Evolutionary conservation across 2,888 invertebrate genomes (phyloP), one percentile per base, ranked within the genome.

Genomic region (Pyrrhopygopsis socrates): DNA sequence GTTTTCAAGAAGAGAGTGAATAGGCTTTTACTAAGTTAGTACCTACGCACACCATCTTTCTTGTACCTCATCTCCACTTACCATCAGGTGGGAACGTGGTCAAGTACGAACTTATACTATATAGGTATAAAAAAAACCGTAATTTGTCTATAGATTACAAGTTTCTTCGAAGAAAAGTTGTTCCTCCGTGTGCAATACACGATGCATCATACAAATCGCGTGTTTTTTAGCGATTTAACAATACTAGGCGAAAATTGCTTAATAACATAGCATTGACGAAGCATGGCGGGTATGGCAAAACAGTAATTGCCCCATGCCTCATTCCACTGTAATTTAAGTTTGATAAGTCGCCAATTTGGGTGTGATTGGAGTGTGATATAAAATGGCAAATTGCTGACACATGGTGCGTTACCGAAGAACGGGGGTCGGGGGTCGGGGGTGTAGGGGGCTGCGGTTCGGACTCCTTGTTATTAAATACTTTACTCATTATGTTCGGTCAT

Each of bases 281-380:
- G 15, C 8, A 13, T 38, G 38, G n/a, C 8, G 22, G 30, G 80
- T 38, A 81, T 22, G 34, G 54, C 65, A 80, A 82, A 82, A 45
- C 71, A 38, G 63, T 77, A 71, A 86, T 86, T 70, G 50, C 63
- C 6, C 29, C 58, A 11, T 54, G 41, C 73, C 71, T 30, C 79
- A 45, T 81, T 65, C 24, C 18, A 30, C 74, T 81, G 82, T 79
- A 91, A 91, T 94, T 94, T 91, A 15, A 38, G 27, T 58, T 90
- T 90, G 93, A 93, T 93, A 91, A 78, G 80, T 58, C 83, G 85
- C 90, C 83, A 89, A 92, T 93, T 91, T 90, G n/a, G 73, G 22
- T 80, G 86, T 92, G 90, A 94, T 93, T 92, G 86, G 88, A 85
- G 82, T 75, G 75, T 74, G 81, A 88, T 86, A 87, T 89, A 89